phyloP scores from a whole-genome alignment of 2,797 vertebrate species.

The Ptychadena robeensis region DNA sequence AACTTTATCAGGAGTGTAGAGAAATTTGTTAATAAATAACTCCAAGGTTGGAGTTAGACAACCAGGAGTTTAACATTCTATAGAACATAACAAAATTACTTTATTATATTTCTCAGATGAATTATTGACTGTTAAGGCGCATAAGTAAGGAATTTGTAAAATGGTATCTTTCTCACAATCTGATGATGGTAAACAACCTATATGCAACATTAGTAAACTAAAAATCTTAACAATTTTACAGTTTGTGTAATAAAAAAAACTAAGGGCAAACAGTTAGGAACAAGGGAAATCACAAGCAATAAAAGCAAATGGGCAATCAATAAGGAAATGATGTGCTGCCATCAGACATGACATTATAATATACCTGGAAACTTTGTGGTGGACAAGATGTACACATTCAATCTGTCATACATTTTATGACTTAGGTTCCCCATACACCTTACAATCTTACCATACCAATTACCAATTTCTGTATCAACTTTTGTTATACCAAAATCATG shows the following conservation, averaged over 20 bases:
- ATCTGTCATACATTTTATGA: neutral
- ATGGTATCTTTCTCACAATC: neutral
- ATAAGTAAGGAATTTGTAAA: neutral
- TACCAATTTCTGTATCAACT: too few relatives aligned
- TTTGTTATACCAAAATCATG: too few relatives aligned
- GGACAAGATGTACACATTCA: conserved; percentile 6
- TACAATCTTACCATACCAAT: too few relatives aligned
- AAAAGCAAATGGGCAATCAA: conserved; percentile 36
- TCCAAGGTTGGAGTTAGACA: too few relatives aligned
- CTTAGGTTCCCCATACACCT: too few relatives aligned
- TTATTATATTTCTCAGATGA: too few relatives aligned
- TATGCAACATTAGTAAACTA: neutral
- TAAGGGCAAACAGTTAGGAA: neutral
- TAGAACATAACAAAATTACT: too few relatives aligned
- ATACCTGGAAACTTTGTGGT: neutral
- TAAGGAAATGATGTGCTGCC: conserved; percentile 3
- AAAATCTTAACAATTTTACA: conserved; percentile 1
- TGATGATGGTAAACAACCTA: neutral
- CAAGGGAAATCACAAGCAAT: conserved; percentile 19
- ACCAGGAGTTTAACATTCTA: too few relatives aligned
- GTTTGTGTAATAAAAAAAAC: neutral
- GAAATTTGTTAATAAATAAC: too few relatives aligned
- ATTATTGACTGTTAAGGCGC: too few relatives aligned
- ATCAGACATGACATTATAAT: conserved; percentile 2
- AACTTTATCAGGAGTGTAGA: too few relatives aligned